These are phyloP conservation scores for Tipula helvola DNA, from an alignment of 2,888 invertebrate genomes.

Conservation along the genomic window DNA sequence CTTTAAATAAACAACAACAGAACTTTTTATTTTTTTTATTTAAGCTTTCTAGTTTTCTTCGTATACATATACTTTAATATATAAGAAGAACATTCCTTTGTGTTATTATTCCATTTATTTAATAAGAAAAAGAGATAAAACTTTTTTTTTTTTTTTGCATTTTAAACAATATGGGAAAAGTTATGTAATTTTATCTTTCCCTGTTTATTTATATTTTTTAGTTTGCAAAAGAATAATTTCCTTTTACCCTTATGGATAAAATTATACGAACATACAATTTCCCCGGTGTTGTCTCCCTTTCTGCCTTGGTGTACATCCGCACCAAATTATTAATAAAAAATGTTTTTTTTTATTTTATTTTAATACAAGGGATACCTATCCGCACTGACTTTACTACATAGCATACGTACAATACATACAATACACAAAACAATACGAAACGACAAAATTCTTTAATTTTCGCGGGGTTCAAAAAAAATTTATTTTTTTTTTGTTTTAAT, in stretches of 20 bases:
- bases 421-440: background rate
- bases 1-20: background rate
- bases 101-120: constrained; percentile 4
- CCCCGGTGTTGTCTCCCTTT: background rate
- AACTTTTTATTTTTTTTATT: background rate
- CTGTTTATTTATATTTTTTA: background rate
- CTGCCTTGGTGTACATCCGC: background rate
- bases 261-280: background rate
- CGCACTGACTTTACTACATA: background rate
- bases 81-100: background rate
- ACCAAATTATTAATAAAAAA: background rate
- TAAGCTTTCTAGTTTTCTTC: background rate
- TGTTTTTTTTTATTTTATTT: background rate
- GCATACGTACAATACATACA: background rate
- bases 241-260: constrained; percentile 4
- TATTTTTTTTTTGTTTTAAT: background rate
- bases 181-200: constrained; percentile 4
- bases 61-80: background rate
- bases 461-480: background rate
- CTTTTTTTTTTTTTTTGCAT: background rate
- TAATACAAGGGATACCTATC: background rate
- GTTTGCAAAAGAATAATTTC: background rate
- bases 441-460: background rate
- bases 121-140: constrained; percentile 4
- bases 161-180: background rate